phyloP scores from a whole-genome alignment of 2,113 vertebrate genomes.

The Pycnonotus jocosus region DNA sequence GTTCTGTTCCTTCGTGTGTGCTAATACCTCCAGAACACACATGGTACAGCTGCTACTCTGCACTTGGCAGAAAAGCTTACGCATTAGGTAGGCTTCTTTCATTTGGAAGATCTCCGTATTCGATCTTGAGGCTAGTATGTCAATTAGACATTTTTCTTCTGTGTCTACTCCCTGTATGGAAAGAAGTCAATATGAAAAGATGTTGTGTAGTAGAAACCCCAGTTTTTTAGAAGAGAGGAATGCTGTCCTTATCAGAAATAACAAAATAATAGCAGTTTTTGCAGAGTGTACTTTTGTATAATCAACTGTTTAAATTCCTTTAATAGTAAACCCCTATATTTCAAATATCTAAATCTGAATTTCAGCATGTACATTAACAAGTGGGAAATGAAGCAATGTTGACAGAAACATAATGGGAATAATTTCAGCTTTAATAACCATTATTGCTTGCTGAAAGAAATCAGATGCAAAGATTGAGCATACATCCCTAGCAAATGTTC shows the following conservation, averaged over 20 bases:
- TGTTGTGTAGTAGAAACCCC: background rate
- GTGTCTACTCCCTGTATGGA: slow-evolving; percentile 68
- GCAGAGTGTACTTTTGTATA: background rate
- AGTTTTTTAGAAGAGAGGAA: background rate
- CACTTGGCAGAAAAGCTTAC: slow-evolving; percentile 50
- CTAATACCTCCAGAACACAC: background rate
- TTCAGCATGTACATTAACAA: background rate
- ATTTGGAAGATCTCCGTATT: slow-evolving; percentile 77
- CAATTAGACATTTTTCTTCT: slow-evolving; percentile 77
- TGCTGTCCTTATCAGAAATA: background rate
- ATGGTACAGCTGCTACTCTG: background rate
- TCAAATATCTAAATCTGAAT: background rate
- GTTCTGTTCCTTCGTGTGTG: background rate
- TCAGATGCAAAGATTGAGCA: background rate
- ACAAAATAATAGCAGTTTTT: background rate
- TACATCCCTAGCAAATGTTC: background rate
- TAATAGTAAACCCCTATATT: background rate
- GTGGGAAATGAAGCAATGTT: background rate
- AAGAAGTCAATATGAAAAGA: background rate
- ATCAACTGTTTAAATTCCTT: background rate
- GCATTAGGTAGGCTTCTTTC: slow-evolving; percentile 74
- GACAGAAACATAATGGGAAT: background rate
- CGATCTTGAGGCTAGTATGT: slow-evolving; percentile 79
- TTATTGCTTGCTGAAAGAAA: background rate
- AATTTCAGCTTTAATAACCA: background rate